Base-by-base conservation (phyloP, 1,140 invertebrate species). In the Octopus sinensis region DNA sequence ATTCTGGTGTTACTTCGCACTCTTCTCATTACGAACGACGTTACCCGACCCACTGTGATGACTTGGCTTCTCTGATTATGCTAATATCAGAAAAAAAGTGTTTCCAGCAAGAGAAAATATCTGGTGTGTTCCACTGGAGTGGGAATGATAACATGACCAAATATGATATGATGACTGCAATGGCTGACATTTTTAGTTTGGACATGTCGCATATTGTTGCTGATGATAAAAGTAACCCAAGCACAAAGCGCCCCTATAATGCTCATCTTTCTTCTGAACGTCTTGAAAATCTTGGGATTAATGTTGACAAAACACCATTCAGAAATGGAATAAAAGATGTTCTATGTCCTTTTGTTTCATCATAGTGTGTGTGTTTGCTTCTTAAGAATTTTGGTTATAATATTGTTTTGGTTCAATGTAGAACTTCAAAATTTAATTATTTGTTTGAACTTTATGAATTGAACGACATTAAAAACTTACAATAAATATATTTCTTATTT, bases 101-200 rank as follows among this genome's bases (percentile, higher is more conserved):
- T 6, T 81, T 82, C 54, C 83, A 88, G 88, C 83, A 85, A 82
- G 53, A 78, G 1, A 79, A 81, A 52, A 83, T 92, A n/a, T 83
- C 81, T 79, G 92, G 92, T 52, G 89, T 92, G 51, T 93, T 90
- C 84, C 92, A 93, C 75, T 93, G 92, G 90, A 90, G 90, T 87
- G 92, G 92, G 5, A 83, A 88, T 81, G 92, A 93, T 87, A 84
- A 87, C 17, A 89, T 93, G 86, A 93, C 92, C 17, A 93, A 93
- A 83, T 93, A 92, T 86, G 89, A 91, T 78, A 93, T 93, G 92
- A 88, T 90, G 6, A 53, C 91, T 77, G 85, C 86, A 6, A 93
- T 93, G 88, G 91, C 92, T 5, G 83, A 90, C 43, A 84, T 88
- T 7, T 92, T 93, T 82, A 83, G 85, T 6, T 80, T 92, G 4